Evolutionary conservation across 2,888 invertebrate species (phyloP).

Genomic region (Platerodrilus igneus): DNA sequence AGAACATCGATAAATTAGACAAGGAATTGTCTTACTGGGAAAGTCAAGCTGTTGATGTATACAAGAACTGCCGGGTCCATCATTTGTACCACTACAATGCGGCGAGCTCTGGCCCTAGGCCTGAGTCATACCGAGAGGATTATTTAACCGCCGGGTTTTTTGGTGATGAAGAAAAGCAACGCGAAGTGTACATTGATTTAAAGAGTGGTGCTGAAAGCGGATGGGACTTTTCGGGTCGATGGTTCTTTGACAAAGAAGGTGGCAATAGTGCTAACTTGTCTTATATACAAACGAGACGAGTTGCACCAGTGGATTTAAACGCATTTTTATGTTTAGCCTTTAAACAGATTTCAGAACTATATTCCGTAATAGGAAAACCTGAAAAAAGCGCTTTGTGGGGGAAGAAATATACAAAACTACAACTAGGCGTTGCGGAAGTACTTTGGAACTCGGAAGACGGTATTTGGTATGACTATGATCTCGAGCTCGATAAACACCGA

Average conservation of each 20-base stretch:
- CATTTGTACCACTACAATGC: slow-evolving; percentile 59
- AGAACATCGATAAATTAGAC: slow-evolving; percentile 56
- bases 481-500: slow-evolving; percentile 52
- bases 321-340: slow-evolving; percentile 69
- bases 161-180: slow-evolving; percentile 44
- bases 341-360: slow-evolving; percentile 57
- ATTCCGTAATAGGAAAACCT: slow-evolving; percentile 50
- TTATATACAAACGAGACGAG: slow-evolving; percentile 59
- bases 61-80: slow-evolving; percentile 50
- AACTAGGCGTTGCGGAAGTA: slow-evolving; percentile 60
- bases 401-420: slow-evolving; percentile 53
- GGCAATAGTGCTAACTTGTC: slow-evolving; percentile 55
- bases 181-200: slow-evolving; percentile 59
- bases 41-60: slow-evolving; percentile 52
- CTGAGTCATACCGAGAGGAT: slow-evolving; percentile 70
- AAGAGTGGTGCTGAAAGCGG: slow-evolving; percentile 82
- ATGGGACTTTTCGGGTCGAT: slow-evolving; percentile 82
- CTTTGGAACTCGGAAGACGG: slow-evolving; percentile 73
- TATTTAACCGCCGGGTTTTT: slow-evolving; percentile 50
- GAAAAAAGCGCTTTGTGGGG: slow-evolving; percentile 53
- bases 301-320: slow-evolving; percentile 83
- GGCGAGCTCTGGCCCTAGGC: slow-evolving; percentile 61
- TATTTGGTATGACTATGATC: slow-evolving; percentile 77
- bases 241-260: slow-evolving; percentile 61
- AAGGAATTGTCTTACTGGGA: slow-evolving; percentile 64